Percentiles rank a stretch among this genome's conserved stretches.
Evolutionary conservation across 2,888 invertebrate species (phyloP).

Genomic region (Alentia gelatinosa): DNA sequence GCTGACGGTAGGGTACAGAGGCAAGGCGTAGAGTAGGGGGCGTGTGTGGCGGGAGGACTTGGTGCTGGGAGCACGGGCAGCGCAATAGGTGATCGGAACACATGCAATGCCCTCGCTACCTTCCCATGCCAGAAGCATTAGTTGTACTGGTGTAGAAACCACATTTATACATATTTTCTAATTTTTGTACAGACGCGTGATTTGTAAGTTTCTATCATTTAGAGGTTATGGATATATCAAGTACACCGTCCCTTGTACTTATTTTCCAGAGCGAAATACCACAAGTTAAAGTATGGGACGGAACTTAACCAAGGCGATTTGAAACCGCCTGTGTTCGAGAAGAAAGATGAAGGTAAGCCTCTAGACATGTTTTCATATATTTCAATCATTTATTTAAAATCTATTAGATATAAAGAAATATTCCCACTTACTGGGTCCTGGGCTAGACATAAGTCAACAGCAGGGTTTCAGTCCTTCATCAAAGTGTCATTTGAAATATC

Average conservation of each 20-base stretch:
- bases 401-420: too few relatives aligned
- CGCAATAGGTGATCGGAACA: background rate
- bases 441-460: too few relatives aligned
- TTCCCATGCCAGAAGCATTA: too few relatives aligned
- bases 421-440: too few relatives aligned
- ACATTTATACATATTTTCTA: background rate
- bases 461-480: too few relatives aligned
- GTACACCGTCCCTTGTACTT: too few relatives aligned
- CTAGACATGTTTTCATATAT: background rate
- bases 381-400: background rate
- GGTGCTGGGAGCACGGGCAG: background rate
- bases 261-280: slow-evolving; percentile 89
- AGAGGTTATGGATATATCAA: too few relatives aligned
- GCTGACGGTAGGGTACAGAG: too few relatives aligned
- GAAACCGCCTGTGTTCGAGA: slow-evolving; percentile 87
- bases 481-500: too few relatives aligned
- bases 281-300: slow-evolving; percentile 96
- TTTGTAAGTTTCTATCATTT: too few relatives aligned
- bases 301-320: slow-evolving; percentile 90
- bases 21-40: too few relatives aligned
- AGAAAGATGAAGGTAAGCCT: slow-evolving; percentile 80
- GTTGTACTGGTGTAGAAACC: too few relatives aligned
- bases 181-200: background rate
- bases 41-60: background rate
- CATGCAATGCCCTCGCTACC: background rate